Evolutionary conservation across 2,113 vertebrate genomes (phyloP), one percentile per base, ranked within the genome.

Genomic region (Oryzias melastigma): DNA sequence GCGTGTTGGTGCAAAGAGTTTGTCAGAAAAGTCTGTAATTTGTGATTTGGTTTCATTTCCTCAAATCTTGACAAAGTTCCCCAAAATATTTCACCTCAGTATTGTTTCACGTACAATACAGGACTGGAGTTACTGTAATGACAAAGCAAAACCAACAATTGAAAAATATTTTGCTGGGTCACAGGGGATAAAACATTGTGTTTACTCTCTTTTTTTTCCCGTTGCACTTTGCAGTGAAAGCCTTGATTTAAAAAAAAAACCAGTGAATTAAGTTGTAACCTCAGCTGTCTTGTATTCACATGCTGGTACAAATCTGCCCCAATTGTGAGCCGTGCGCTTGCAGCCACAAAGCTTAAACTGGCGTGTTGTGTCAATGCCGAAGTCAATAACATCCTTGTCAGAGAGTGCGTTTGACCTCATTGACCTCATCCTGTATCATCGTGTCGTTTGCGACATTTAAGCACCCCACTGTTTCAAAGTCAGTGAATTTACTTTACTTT

Each of bases 1-100:
- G 43, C n/a, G 19, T 45, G 48, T 27, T 27, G 5, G 46, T 54
- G 25, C 56, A 56, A 14, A 46, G 22, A 20, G 41, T 47, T 54
- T 47, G 18, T 70, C 44, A 54, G 57, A 71, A 49, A 71, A 83
- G 52, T 20, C 54, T 25, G 17, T 74, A 68, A 73, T 46, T 65
- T 50, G 53, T 35, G 17, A 46, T 71, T 79, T 77, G 45, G 50
- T 86, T 81, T 83, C 71, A 80, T 50, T 86, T 88, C 84, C 65
- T 52, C 68, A 81, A 85, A 76, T 60, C 42, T 29, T 35, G 12
- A 52, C 52, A 20, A 20, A 70, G 55, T 85, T 87, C 81, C 75
- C 71, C 71, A 68, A 77, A 71, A 44, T 10, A 45, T 7, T 35
- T 19, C 41, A 47, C 60, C 68, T 52, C 58, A 69, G 40, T 4